phyloP scores from a whole-genome alignment of 2,113 vertebrate species.

The Abramis brama region DNA sequence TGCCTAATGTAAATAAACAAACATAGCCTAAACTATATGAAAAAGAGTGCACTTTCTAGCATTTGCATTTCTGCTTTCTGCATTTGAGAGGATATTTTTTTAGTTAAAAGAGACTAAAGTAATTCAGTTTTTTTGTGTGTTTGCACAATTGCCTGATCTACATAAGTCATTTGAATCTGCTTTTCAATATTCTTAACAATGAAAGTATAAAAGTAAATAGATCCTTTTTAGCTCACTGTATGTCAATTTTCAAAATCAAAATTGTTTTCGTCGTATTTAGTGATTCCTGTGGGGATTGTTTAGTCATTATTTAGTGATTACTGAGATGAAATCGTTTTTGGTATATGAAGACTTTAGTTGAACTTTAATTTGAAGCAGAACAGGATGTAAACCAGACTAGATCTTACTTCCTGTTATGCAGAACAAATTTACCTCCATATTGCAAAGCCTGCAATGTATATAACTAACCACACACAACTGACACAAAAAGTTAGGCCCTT shows the following conservation, averaged over 20 bases:
- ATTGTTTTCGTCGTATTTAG: neutral
- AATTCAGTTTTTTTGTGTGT: neutral
- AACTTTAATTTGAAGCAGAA: neutral
- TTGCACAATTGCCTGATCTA: neutral
- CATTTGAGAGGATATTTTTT: no score
- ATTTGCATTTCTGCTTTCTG: no score
- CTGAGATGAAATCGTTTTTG: neutral
- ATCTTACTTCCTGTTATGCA: neutral
- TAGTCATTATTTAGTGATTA: no score
- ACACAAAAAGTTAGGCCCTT: neutral
- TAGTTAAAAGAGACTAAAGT: no score
- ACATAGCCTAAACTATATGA: no score
- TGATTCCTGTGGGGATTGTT: neutral
- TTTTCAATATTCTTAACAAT: neutral
- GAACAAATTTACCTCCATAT: neutral
- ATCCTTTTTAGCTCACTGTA: no score
- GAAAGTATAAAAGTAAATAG: neutral
- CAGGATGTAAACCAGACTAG: neutral
- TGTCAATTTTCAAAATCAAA: neutral
- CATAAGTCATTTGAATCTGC: neutral
- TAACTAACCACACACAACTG: neutral
- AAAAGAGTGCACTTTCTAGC: no score
- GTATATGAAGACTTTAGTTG: neutral
- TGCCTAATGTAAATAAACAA: no score
- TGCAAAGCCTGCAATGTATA: neutral